Conservation (phyloP, 2,888 invertebrate genomes). For the Dryadula phaetusa region DNA sequence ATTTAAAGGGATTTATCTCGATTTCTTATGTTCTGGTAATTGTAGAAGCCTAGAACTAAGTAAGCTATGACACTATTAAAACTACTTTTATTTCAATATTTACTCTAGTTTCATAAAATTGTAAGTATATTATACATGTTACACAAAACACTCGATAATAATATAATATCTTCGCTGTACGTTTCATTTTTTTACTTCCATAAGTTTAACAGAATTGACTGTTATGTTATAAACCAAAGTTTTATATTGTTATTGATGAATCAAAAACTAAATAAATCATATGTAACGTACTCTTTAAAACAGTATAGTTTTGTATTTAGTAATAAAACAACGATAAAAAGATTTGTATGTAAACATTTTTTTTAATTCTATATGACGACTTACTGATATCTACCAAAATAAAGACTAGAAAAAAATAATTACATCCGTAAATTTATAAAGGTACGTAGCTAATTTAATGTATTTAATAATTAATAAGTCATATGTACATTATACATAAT, state of each 20-base stretch:
- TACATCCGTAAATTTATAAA: constrained; percentile 37
- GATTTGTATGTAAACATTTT: not conserved
- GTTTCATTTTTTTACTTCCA: not conserved
- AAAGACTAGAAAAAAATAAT: constrained; percentile 46
- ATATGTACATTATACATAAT: constrained; percentile 37
- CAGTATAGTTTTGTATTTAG: not conserved
- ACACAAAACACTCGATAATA: not conserved
- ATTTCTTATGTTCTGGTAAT: constrained; percentile 9
- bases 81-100: constrained; percentile 16
- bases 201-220: no score
- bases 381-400: constrained; percentile 33
- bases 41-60: constrained; percentile 6
- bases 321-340: not conserved
- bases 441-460: constrained; percentile 22
- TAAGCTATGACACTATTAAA: constrained; percentile 13
- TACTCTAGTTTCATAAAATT: constrained; percentile 13
- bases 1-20: not conserved
- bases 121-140: not conserved
- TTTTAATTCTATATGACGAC: constrained; percentile 10
- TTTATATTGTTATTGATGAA: not conserved
- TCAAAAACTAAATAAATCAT: not conserved
- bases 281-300: not conserved
- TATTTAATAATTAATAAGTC: constrained; percentile 23
- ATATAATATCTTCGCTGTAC: not conserved
- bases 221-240: no score